Evolutionary conservation across 2,113 vertebrate genomes (phyloP).

Genomic region (Ailurus styani): DNA sequence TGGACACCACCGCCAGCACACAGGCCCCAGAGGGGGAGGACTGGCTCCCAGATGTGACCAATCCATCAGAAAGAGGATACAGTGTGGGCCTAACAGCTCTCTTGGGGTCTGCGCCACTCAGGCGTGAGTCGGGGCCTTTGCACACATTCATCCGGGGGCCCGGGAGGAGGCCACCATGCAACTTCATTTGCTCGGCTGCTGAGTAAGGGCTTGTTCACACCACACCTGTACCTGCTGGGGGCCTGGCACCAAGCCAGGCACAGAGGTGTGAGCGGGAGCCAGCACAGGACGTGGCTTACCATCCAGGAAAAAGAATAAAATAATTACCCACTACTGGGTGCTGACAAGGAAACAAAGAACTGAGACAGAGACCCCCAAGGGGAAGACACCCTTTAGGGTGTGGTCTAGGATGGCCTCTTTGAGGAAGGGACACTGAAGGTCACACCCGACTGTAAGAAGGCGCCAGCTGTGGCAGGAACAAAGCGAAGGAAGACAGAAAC

Average conservation of each 20-base stretch:
- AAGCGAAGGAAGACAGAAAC: background rate
- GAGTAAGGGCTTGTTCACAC: background rate
- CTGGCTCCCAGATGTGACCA: background rate
- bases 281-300: no score
- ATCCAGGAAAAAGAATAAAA: no score
- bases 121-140: background rate
- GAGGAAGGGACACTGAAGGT: background rate
- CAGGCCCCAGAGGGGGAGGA: background rate
- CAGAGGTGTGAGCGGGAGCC: background rate
- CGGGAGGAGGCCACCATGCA: background rate
- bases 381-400: background rate
- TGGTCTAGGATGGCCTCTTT: background rate
- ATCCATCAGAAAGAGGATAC: background rate
- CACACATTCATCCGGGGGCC: fast-evolving
- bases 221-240: background rate
- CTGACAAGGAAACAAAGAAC: background rate
- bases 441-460: background rate
- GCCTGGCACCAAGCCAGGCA: background rate
- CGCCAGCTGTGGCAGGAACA: background rate
- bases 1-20: background rate
- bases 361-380: background rate
- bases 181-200: background rate
- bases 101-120: background rate
- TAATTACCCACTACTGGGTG: no score
- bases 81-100: background rate